phyloP scores from a whole-genome alignment of 1,140 invertebrate species.

The Drosophila jambulina region DNA sequence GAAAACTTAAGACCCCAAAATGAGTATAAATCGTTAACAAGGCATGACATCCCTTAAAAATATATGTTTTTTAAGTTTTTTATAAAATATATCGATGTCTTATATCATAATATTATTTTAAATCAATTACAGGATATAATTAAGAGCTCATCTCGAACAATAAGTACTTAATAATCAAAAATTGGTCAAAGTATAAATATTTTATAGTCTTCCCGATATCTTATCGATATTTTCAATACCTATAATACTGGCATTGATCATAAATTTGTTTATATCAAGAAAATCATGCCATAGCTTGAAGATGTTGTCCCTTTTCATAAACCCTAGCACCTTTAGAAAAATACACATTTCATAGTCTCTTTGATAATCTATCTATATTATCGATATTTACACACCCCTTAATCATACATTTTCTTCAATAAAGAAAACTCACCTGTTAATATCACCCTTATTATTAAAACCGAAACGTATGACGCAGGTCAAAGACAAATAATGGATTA shows the following conservation, averaged over 20 bases:
- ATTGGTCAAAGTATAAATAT: too few relatives aligned
- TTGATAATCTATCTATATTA: background rate
- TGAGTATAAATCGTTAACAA: background rate
- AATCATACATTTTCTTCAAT: background rate
- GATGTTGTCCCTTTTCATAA: background rate
- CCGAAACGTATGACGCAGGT: slow-evolving; percentile 22
- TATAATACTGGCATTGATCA: background rate
- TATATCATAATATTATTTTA: background rate
- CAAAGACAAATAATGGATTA: slow-evolving; percentile 20
- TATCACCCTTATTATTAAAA: background rate
- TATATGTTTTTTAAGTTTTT: background rate
- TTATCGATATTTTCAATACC: background rate
- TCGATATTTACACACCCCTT: background rate
- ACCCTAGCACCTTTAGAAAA: background rate
- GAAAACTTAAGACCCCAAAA: background rate
- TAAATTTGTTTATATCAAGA: background rate
- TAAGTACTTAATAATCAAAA: too few relatives aligned
- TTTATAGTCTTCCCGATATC: too few relatives aligned
- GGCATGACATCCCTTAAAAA: background rate
- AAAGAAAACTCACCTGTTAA: background rate
- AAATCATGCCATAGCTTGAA: too few relatives aligned
- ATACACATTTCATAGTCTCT: background rate
- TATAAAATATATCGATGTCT: background rate
- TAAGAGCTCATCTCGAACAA: background rate
- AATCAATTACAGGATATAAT: background rate